Conservation (phyloP, 2,888 invertebrate species). For the Andrena chrysosceles region DNA sequence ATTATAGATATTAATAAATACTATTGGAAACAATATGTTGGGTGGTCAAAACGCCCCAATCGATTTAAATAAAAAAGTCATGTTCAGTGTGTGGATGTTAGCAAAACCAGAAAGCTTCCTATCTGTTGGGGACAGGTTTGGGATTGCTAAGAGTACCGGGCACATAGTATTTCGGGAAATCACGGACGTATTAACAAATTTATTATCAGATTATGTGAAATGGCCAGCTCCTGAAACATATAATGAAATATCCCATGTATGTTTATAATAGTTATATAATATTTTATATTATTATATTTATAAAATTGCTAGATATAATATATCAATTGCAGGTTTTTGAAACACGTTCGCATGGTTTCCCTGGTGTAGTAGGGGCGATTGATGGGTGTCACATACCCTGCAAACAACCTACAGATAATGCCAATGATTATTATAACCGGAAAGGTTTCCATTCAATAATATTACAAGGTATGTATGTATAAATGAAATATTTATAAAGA, state of each 20-base stretch:
- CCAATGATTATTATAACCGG: no score
- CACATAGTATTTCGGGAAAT: neutral
- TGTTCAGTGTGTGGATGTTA: neutral
- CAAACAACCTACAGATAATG: neutral
- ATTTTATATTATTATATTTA: neutral
- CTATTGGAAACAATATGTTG: no score
- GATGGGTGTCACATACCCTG: neutral
- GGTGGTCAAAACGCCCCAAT: no score
- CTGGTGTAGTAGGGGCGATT: neutral
- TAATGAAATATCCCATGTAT: neutral
- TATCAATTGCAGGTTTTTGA: neutral
- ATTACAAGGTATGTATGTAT: no score
- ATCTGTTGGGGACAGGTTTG: neutral
- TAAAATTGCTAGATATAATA: neutral
- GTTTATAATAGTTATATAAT: neutral
- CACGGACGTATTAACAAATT: neutral
- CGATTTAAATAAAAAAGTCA: neutral
- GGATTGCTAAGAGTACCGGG: slow-evolving; percentile 1
- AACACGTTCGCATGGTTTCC: neutral
- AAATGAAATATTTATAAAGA: no score
- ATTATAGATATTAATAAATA: no score
- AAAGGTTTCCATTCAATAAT: no score
- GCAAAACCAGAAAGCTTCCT: neutral
- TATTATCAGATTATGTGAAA: neutral
- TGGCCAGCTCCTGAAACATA: neutral